Percentiles rank a stretch among this genome's conserved stretches.
Evolutionary conservation across 2,113 vertebrate genomes (phyloP).

Genomic region (Macroglossus sobrinus): DNA sequence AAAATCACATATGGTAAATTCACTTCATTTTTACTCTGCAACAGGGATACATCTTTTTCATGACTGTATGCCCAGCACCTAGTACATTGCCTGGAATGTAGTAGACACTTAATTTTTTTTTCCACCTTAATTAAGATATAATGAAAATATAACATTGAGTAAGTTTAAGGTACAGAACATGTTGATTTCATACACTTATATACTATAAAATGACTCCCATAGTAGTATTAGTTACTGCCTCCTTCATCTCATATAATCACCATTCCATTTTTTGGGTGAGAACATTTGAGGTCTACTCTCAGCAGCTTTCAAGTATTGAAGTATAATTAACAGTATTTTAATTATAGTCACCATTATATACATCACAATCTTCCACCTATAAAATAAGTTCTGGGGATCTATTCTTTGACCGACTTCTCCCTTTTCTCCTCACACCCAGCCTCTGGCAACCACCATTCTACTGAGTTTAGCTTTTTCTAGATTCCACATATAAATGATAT

Average conservation of each 20-base stretch:
- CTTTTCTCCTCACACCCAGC: no score
- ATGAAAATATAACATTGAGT: background rate
- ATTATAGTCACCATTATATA: background rate
- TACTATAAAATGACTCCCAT: no score
- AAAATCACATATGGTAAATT: background rate
- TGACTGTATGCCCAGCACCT: background rate
- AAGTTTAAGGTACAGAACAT: no score
- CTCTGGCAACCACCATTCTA: no score
- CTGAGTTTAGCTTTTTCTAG: no score
- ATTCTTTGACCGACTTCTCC: background rate
- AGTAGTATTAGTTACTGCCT: no score
- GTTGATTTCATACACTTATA: no score
- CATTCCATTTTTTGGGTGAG: background rate
- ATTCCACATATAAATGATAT: no score
- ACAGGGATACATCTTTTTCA: background rate
- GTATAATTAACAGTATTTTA: background rate
- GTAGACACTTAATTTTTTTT: background rate
- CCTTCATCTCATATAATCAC: no score
- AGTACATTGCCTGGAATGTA: background rate
- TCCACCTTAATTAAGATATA: background rate
- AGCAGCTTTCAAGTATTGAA: background rate
- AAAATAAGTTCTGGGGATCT: background rate
- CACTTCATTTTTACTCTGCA: background rate
- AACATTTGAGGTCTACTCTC: background rate
- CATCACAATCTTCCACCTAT: no score